Conservation (phyloP, 2,797 vertebrate genomes). For the Pseudocheirus occidentalis region DNA sequence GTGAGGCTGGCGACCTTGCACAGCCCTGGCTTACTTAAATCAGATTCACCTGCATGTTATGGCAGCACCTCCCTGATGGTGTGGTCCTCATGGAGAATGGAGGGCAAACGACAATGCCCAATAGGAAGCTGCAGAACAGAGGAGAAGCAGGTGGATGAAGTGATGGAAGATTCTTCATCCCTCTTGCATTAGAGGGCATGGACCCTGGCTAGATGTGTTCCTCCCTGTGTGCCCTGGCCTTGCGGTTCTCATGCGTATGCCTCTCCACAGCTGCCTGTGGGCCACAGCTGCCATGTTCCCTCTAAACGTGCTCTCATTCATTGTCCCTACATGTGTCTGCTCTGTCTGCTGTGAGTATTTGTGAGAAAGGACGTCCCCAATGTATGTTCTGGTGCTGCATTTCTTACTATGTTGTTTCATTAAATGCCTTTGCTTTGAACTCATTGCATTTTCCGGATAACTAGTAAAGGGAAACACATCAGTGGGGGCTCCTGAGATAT, state of each 20-base stretch:
- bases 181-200: too few species aligned
- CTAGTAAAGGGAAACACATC: background rate
- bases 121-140: background rate
- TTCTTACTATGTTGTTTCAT: background rate
- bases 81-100: too few species aligned
- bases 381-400: background rate
- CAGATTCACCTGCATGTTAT: too few species aligned
- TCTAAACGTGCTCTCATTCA: background rate
- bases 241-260: background rate
- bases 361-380: background rate
- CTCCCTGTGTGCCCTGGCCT: background rate
- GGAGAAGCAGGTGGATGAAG: background rate
- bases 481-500: background rate
- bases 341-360: background rate
- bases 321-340: background rate
- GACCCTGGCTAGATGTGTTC: background rate
- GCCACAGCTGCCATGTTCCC: background rate
- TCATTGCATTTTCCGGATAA: background rate
- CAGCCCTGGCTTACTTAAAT: too few species aligned
- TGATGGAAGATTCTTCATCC: background rate
- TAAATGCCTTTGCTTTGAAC: background rate
- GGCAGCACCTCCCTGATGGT: too few species aligned
- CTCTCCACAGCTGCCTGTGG: background rate
- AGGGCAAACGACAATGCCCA: background rate
- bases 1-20: too few species aligned